A percentile compares a stretch with the other conserved stretches of the same genome.
These are phyloP conservation scores for Drosophila aldrichi DNA, from an alignment of 2,888 invertebrate genomes.

Conservation along the genomic window DNA sequence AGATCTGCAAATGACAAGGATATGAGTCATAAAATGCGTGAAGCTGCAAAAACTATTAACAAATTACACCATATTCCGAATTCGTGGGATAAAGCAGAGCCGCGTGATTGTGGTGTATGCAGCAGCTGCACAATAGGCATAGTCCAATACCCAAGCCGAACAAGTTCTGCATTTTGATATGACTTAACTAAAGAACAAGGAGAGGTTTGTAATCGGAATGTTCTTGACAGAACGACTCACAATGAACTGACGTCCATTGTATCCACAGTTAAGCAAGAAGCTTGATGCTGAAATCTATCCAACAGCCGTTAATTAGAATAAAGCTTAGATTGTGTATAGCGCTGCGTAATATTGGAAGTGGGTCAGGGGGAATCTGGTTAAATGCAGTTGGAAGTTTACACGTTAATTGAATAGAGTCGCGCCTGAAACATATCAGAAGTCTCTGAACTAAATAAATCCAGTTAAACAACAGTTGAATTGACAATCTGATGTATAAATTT, in stretches of 20 bases:
- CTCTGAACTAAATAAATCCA: neutral
- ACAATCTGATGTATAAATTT: conserved; percentile 29
- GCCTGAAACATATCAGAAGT: neutral
- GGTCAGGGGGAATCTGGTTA: conserved; percentile 50
- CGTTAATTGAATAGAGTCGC: conserved; percentile 5
- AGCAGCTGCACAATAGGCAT: conserved; percentile 11
- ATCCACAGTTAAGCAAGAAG: conserved; percentile 41
- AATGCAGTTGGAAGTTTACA: conserved; percentile 48
- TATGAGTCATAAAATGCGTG: neutral
- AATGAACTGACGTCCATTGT: conserved; percentile 28
- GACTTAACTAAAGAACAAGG: neutral
- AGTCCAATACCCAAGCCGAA: neutral
- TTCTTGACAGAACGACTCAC: conserved; percentile 26
- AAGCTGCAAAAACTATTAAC: neutral
- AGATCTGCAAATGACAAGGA: conserved; percentile 86
- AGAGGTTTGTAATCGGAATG: neutral
- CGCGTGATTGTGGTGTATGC: conserved; percentile 3
- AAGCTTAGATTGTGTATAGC: neutral
- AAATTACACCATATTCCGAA: conserved; percentile 71
- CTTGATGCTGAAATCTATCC: conserved; percentile 32
- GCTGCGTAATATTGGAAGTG: conserved; percentile 26
- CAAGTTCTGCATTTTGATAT: conserved; percentile 13
- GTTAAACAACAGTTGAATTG: neutral
- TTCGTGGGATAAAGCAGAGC: conserved; percentile 65
- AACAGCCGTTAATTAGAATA: conserved; percentile 65